A percentile compares a stretch with the other conserved stretches of the same genome.
Evolutionary conservation across 1,140 invertebrate genomes (phyloP).

Genomic region (Vollenhovia emeryi): DNA sequence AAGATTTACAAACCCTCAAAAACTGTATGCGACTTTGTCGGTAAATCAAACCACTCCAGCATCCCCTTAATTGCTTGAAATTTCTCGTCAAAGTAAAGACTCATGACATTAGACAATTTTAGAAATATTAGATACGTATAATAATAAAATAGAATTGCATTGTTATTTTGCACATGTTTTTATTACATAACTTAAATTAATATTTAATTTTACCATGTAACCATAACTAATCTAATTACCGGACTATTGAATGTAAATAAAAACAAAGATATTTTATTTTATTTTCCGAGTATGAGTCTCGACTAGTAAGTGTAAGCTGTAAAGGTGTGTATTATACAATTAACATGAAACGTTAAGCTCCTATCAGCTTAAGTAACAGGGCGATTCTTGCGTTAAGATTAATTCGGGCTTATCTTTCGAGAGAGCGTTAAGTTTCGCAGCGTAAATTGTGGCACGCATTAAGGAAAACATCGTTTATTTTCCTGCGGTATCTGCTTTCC

Average conservation of each 20-base stretch:
- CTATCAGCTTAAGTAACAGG: conserved; percentile 20
- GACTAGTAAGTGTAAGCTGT: background rate
- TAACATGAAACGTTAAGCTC: conserved; percentile 29
- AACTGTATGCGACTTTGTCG: too few species aligned
- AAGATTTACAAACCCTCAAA: too few species aligned
- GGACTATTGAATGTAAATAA: background rate
- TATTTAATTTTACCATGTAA: background rate
- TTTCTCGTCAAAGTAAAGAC: background rate
- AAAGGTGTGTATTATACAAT: conserved; percentile 29
- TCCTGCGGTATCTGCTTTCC: background rate
- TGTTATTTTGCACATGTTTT: background rate
- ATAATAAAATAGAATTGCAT: too few species aligned
- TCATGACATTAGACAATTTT: background rate
- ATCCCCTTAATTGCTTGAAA: background rate
- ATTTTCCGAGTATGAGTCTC: background rate
- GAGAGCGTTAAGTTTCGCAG: background rate
- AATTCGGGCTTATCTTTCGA: conserved; percentile 16
- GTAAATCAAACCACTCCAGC: too few species aligned
- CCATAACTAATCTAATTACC: background rate
- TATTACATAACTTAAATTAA: background rate
- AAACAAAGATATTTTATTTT: background rate
- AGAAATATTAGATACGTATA: background rate
- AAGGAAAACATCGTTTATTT: conserved; percentile 35
- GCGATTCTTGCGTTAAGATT: conserved; percentile 32
- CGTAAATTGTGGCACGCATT: conserved; percentile 24